Base-by-base conservation (phyloP, 2,797 vertebrate species). In the Dicrostonyx torquatus region DNA sequence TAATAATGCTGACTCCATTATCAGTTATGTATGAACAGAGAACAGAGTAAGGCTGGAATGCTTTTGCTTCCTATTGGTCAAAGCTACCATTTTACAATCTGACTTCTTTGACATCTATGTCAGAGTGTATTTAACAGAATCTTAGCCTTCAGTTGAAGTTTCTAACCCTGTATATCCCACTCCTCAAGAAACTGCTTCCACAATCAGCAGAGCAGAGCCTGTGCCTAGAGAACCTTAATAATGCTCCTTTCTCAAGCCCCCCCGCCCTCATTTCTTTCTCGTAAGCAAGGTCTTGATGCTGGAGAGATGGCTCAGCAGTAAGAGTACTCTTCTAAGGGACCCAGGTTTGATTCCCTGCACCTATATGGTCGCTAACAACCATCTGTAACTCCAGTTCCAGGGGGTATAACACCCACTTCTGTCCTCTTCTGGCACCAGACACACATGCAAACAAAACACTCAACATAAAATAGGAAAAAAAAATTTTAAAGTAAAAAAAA, bases 1-100 rank as follows among this genome's bases (percentile, higher is more conserved):
- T 37, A 58, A 73, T 50, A 88, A 40, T 53, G 22, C 22, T 85
- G 53, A 66, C 22, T 37, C 86, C 78, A 76, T 18, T 31, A 90
- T 78, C 78, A 89, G 31, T 73, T 73, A n/a, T 7, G 14, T 40
- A 83, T 7, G 34, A 73, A 95, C 6, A 77, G 53, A 24, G 6
- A 58, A 43, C 82, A 75, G 40, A 78, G 55, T 70, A 87, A 76
- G 64, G 45, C 50, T 55, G 60, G 86, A 45, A 58, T 73, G 37
- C 53, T 48, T 73, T 31, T 70, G 53, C 55, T 88, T 13, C 13
- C 48, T 76, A 53, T 1, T 60, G 62, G 78, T 64, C 62, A 83
- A 89, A 92, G 60, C 18, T 26, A 86, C 24, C 48, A 83, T 55
- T 90, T 94, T n/a, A 86, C 55, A 92, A 60, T 90, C 58, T 92